These are phyloP conservation scores for Ephydatia muelleri DNA, from an alignment of 37 sponge, comb jelly and placozoan genomes.

Conservation along the genomic window DNA sequence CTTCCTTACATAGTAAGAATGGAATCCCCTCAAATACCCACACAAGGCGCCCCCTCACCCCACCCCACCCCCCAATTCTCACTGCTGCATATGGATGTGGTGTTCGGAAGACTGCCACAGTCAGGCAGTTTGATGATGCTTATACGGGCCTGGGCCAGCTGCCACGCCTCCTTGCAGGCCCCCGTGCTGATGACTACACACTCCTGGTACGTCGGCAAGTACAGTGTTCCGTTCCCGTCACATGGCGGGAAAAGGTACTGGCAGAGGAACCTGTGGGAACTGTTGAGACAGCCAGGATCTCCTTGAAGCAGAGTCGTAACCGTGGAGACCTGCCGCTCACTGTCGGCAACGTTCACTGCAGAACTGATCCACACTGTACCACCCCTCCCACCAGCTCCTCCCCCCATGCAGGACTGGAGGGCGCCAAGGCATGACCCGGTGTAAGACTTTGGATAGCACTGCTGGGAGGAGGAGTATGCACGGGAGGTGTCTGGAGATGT, in stretches of 20 bases:
- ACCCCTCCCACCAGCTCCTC: background rate
- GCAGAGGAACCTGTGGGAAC: background rate
- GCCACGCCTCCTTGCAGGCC: background rate
- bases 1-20: too few species aligned
- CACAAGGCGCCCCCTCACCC: background rate
- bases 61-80: background rate
- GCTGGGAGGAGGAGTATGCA: too few species aligned
- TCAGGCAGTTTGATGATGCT: background rate
- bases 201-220: conserved; percentile 12
- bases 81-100: background rate
- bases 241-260: background rate
- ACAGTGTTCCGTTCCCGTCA: background rate
- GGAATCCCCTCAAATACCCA: background rate
- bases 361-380: background rate
- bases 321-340: background rate
- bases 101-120: background rate
- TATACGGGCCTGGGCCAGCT: background rate
- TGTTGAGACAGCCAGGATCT: background rate
- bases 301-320: background rate
- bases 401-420: background rate
- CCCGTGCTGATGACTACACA: background rate
- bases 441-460: background rate
- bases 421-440: background rate
- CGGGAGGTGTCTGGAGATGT: too few species aligned
- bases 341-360: background rate